Conservation (phyloP, 2,797 vertebrate species). For the Delichon dasypus region DNA sequence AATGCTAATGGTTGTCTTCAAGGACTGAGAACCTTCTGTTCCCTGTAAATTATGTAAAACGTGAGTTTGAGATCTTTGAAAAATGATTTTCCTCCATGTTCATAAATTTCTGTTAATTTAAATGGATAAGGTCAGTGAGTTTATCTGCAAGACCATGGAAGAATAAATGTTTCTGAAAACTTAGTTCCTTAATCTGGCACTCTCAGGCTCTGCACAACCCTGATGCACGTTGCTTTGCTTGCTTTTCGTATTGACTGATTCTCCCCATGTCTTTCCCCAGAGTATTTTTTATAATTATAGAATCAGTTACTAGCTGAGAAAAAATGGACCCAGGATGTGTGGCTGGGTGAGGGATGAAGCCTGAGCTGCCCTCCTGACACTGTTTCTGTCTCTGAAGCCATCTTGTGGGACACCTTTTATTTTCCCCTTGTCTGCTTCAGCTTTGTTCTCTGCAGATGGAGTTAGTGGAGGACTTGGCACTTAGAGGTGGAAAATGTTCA, state of each 20-base stretch:
- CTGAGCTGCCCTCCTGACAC: not conserved
- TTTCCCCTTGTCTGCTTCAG: not conserved
- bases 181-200: not conserved
- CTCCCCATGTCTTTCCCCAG: not conserved
- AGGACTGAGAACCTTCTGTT: conserved; percentile 27
- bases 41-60: not conserved
- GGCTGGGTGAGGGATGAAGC: not conserved
- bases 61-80: not conserved
- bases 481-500: not conserved
- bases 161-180: not conserved
- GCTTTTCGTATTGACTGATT: not conserved
- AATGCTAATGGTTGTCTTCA: not conserved
- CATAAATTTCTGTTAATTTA: not conserved
- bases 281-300: not conserved
- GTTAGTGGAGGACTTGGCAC: not conserved
- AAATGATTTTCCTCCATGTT: not conserved
- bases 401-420: not conserved
- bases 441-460: not conserved
- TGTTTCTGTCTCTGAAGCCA: not conserved
- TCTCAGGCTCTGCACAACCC: not conserved
- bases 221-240: accelerated
- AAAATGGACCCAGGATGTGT: not conserved
- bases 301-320: not conserved
- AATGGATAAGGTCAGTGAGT: not conserved
- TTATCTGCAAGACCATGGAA: not conserved